Base-by-base conservation (phyloP, 2,888 invertebrate genomes). In the Allophyes oxyacanthae region DNA sequence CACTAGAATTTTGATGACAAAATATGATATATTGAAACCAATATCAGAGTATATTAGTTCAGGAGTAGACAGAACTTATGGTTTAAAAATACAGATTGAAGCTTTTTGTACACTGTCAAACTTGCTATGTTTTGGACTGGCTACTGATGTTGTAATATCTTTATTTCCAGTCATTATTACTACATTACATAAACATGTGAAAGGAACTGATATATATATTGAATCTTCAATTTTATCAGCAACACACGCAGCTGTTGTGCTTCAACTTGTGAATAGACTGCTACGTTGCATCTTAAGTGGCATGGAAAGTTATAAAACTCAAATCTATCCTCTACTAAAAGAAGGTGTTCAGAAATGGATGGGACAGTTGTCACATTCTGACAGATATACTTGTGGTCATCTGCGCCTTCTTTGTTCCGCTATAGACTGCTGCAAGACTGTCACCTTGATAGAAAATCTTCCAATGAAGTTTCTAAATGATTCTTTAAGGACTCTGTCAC, bases 71-170 rank as follows among this genome's bases (percentile, higher is more conserved):
- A 93, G 94, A 50, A 90, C 91, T 9, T 94, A 93, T 78, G 94
- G 95, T 2, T 78, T 95, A 42, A 90, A 89, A 64, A 83, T 96
- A 58, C 96, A 96, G 86, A 95, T 95, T 25, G 96, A 96, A 90
- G 91, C 95, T 37, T 94, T 95, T 60, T 94, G 95, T 79, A 87
- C 95, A 33, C 94, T 95, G 84, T 91, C 94, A 28, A 92, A 95
- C 56, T 85, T 96, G 20, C 66, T 96, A 6, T 87, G 92, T 69
- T 95, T 95, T 79, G 92, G 91, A 26, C 78, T 95, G 34, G 92
- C 92, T 0, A 72, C 89, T 34, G 91, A 95, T 38, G 82, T 92
- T 64, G 89, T 94, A 37, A 78, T 85, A 79, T 82, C 89, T 25
- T 65, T 95, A n/a, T 94, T 92, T 66, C 95, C 96, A 9, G 83